Evolutionary conservation across 2,113 vertebrate species (phyloP).

Genomic region (Halcyon malimbica): DNA sequence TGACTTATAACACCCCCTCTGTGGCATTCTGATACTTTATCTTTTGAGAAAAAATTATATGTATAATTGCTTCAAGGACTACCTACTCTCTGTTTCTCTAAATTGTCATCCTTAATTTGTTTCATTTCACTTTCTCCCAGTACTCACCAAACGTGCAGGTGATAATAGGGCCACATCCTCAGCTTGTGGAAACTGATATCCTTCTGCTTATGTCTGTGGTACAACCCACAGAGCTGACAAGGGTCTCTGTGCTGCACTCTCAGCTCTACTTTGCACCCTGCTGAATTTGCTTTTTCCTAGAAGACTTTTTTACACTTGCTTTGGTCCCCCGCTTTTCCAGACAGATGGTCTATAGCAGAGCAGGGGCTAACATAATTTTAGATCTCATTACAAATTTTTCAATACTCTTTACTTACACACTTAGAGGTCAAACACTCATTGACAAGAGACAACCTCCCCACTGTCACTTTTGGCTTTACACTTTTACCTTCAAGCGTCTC

Average conservation of each 20-base stretch:
- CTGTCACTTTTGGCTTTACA: neutral
- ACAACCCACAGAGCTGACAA: rapidly evolving
- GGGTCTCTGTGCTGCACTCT: neutral
- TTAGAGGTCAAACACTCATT: neutral
- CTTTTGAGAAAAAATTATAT: neutral
- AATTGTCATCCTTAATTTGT: neutral
- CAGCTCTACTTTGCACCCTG: neutral
- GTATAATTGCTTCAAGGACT: neutral
- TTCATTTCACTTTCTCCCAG: neutral
- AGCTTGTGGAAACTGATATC: neutral
- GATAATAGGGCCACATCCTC: neutral
- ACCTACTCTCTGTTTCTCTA: neutral
- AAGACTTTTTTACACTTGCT: neutral
- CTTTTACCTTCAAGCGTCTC: neutral
- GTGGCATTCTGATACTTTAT: neutral
- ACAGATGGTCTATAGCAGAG: neutral
- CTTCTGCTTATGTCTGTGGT: neutral
- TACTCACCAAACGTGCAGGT: neutral
- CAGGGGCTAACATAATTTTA: neutral
- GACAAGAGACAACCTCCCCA: rapidly evolving
- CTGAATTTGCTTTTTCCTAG: neutral
- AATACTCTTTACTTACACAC: neutral
- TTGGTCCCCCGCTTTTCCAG: neutral
- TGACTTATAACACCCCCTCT: neutral
- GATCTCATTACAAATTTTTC: neutral